Percentiles rank a stretch among this genome's conserved stretches.
phyloP scores from a whole-genome alignment of 2,797 vertebrate species.

The Alexandromys oeconomus region DNA sequence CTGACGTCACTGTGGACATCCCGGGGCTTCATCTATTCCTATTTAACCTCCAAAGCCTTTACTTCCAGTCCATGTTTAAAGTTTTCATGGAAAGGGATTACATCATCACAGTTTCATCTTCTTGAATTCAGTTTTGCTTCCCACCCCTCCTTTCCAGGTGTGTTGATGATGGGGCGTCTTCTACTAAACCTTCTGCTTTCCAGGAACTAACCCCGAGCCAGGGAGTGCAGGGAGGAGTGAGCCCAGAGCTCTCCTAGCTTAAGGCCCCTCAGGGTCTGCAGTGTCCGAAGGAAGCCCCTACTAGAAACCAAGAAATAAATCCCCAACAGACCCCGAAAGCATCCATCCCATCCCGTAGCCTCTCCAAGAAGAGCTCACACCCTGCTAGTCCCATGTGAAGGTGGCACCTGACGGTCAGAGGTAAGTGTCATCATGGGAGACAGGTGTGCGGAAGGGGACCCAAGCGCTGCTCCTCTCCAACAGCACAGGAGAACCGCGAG shows the following conservation, averaged over 20 bases:
- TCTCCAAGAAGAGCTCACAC: neutral
- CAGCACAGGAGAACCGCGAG: neutral
- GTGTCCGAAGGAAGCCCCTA: rapidly evolving
- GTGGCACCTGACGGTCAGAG: conserved; percentile 8
- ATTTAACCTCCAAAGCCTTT: neutral
- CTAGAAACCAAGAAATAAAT: neutral
- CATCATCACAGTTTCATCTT: no score
- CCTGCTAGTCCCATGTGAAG: neutral
- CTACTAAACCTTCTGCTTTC: neutral
- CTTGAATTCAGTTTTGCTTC: neutral
- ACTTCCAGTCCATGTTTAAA: neutral
- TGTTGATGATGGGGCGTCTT: neutral
- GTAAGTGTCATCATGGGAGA: conserved; percentile 23
- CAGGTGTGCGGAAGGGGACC: neutral
- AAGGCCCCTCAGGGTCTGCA: no score
- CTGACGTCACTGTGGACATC: neutral
- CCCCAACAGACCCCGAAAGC: neutral
- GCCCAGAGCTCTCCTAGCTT: neutral
- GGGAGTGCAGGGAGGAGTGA: neutral
- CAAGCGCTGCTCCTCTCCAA: neutral
- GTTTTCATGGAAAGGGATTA: neutral
- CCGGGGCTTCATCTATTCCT: neutral
- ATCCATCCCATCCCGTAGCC: no score
- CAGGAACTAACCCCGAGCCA: neutral
- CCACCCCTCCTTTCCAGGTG: neutral